Conservation (phyloP, 2,888 invertebrate genomes). For the Lasioglossum oenotherae region DNA sequence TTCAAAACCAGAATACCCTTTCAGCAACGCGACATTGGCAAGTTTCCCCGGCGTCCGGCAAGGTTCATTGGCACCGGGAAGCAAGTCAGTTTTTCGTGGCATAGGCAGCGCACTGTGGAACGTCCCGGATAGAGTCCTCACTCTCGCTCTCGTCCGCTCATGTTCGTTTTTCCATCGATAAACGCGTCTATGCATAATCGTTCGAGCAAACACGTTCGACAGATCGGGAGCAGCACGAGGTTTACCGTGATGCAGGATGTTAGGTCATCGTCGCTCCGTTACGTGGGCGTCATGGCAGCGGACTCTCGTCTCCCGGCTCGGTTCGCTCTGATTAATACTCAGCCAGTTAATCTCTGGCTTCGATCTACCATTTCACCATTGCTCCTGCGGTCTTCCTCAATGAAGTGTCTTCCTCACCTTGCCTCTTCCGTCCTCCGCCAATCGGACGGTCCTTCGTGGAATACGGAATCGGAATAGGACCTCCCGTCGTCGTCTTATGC, state of each 20-base stretch:
- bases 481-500: conserved; percentile 41
- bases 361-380: conserved; percentile 58
- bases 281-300: conserved; percentile 65
- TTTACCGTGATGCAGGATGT: conserved; percentile 69
- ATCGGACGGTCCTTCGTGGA: conserved; percentile 46
- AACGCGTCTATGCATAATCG: conserved; percentile 22
- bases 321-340: conserved; percentile 70
- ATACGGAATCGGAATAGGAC: conserved; percentile 61
- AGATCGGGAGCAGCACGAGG: conserved; percentile 51
- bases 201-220: conserved; percentile 41
- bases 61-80: background rate
- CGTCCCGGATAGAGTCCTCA: background rate
- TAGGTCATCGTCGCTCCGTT: conserved; percentile 69
- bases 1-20: too few relatives aligned
- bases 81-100: conserved; percentile 2
- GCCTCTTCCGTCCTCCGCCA: background rate
- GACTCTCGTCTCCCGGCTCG: conserved; percentile 35
- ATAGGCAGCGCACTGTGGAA: background rate
- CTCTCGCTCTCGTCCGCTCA: conserved; percentile 8
- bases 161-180: background rate
- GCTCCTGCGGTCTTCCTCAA: conserved; percentile 37
- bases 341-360: conserved; percentile 60
- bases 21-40: too few relatives aligned
- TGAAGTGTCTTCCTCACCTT: conserved; percentile 25
- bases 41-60: background rate